A percentile compares a stretch with the other conserved stretches of the same genome.
phyloP scores from a whole-genome alignment of 64 coral and sea anemone species.

The Porites australiensis region DNA sequence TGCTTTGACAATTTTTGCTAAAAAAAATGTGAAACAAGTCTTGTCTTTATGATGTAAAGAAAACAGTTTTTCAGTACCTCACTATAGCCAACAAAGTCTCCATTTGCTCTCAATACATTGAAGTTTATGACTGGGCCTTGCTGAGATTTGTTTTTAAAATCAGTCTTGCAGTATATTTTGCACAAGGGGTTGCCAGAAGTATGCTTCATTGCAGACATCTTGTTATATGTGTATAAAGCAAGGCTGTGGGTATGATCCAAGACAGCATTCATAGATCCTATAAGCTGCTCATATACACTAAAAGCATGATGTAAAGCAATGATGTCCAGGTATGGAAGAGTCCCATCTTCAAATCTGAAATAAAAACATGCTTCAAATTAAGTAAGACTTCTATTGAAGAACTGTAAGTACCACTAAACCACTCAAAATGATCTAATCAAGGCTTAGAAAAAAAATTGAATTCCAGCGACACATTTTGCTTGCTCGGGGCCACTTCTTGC shows the following conservation, averaged over 20 bases:
- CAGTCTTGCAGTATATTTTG: slow-evolving; percentile 84
- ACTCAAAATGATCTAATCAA: no score
- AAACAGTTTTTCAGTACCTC: slow-evolving; percentile 66
- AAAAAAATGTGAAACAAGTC: no score
- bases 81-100: slow-evolving; percentile 90
- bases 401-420: no score
- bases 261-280: slow-evolving; percentile 62
- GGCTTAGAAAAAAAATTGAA: no score
- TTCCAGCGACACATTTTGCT: no score
- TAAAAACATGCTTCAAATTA: neutral
- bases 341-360: slow-evolving; percentile 97
- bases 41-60: neutral
- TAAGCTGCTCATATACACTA: slow-evolving; percentile 55
- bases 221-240: slow-evolving; percentile 76
- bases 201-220: slow-evolving; percentile 83
- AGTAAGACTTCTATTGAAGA: no score
- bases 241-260: slow-evolving; percentile 86
- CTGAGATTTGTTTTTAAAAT: slow-evolving; percentile 38
- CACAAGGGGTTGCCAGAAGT: slow-evolving; percentile 64
- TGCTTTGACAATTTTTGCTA: no score
- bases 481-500: no score
- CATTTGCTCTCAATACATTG: slow-evolving; percentile 87
- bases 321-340: slow-evolving; percentile 91
- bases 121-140: slow-evolving; percentile 97
- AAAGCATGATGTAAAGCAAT: slow-evolving; percentile 85